Evolutionary conservation across 2,797 vertebrate genomes (phyloP), one percentile per base, ranked within the genome.

Genomic region (Echiichthys vipera): DNA sequence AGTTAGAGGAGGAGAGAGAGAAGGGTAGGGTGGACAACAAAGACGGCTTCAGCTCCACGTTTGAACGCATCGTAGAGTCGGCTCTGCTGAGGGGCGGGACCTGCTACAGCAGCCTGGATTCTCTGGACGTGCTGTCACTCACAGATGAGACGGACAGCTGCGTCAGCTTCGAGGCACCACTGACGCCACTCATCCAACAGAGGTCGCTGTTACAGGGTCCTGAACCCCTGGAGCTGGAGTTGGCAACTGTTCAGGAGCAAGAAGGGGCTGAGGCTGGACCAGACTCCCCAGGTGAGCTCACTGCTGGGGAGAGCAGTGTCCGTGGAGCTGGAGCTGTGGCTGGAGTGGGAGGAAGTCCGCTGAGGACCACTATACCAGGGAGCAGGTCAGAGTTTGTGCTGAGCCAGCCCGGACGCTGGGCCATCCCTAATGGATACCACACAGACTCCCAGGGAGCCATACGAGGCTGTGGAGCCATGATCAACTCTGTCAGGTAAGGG

Each of bases 61-160:
- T 99, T 5, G 97, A 99, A 91, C 97, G 96, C 90, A 99, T 99
- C 0, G 94, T 99, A 77, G 97, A 99, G 92, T 99, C 97, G 0
- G 97, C 98, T 42, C 93, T 99, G 81, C 95, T 98, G 85, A 94
- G 96, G 59, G 94, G 94, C 5, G 96, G 97, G 40, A 98, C 97
- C 4, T 98, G 96, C 89, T 99, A 99, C 90, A 98, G 97, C 93
- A 98, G 97, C 91, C 91, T 99, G 64, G 97, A 99, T 90, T 99
- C 97, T 34, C 89, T 99, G 86, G 97, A 99, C 0, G 96, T 97
- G 82, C 93, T 98, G 81, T 98, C 97, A 9, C 96, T 98, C 78
- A 98, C 97, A 0, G 97, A 98, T 0, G 97, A 99, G 94, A 98
- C 97, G 1, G 97, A 98, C 93, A 99, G 97, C 93, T 99, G 97